Evolutionary conservation across 2,888 invertebrate genomes (phyloP).

Genomic region (Notocelia uddmanniana): DNA sequence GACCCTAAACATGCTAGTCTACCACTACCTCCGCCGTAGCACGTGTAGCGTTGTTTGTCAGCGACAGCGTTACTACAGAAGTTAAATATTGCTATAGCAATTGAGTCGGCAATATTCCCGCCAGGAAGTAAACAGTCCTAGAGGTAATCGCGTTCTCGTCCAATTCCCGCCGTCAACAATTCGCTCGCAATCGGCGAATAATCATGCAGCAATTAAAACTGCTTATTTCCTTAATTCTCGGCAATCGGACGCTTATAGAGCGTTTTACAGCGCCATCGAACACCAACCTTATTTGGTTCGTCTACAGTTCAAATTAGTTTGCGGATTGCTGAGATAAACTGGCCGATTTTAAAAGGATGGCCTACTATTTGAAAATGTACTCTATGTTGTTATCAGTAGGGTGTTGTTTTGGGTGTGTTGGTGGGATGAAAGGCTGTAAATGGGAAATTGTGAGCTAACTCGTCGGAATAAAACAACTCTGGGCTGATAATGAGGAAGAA

Average conservation of each 20-base stretch:
- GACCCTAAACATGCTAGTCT: neutral
- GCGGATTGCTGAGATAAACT: slow-evolving; percentile 1
- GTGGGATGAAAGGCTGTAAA: slow-evolving; percentile 71
- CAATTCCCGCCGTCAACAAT: slow-evolving; percentile 32
- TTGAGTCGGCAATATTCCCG: slow-evolving; percentile 1
- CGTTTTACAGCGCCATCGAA: slow-evolving; percentile 49
- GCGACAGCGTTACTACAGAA: neutral
- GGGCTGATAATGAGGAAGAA: slow-evolving; percentile 82
- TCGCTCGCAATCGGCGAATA: slow-evolving; percentile 34
- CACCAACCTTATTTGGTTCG: slow-evolving; percentile 53
- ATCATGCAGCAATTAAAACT: slow-evolving; percentile 44
- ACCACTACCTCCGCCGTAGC: neutral
- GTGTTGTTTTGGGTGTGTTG: slow-evolving; percentile 28
- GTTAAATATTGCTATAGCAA: too few relatives aligned
- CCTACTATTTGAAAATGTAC: slow-evolving; percentile 45
- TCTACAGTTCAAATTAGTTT: slow-evolving; percentile 55
- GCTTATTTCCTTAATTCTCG: slow-evolving; percentile 44
- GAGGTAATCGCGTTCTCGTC: slow-evolving; percentile 41
- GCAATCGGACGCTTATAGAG: slow-evolving; percentile 41
- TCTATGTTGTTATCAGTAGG: neutral
- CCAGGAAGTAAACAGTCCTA: slow-evolving; percentile 31
- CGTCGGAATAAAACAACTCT: slow-evolving; percentile 83
- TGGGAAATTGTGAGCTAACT: slow-evolving; percentile 84
- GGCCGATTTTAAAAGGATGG: slow-evolving; percentile 29
- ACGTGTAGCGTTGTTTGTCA: neutral